Conservation (phyloP, 2,888 invertebrate species). For the Drosophila monieri region DNA sequence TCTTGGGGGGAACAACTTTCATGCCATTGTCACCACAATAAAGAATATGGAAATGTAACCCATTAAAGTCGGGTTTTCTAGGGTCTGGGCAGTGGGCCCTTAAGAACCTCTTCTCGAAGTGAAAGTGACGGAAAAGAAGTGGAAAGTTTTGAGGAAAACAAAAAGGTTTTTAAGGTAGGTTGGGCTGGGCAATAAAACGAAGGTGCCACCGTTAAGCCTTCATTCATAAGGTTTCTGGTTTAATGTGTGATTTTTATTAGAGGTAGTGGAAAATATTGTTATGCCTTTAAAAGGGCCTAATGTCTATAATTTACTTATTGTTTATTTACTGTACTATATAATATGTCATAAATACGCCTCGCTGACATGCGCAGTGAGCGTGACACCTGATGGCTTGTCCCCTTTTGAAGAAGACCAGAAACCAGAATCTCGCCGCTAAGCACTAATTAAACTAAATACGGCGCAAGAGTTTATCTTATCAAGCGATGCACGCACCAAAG, state of each 20-base stretch:
- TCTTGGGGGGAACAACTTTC: conserved; percentile 31
- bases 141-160: conserved; percentile 30
- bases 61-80: conserved; percentile 31
- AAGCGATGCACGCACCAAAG: conserved; percentile 5
- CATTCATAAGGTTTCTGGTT: neutral
- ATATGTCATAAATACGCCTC: conserved; percentile 17
- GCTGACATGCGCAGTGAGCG: conserved; percentile 46
- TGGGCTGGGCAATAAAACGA: conserved; percentile 27
- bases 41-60: conserved; percentile 36
- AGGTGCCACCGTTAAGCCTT: conserved; percentile 25
- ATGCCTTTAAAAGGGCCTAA: neutral
- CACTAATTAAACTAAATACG: conserved; percentile 46
- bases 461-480: conserved; percentile 67
- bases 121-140: conserved; percentile 43
- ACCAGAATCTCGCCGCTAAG: conserved; percentile 30
- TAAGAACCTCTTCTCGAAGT: conserved; percentile 40
- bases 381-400: conserved; percentile 31
- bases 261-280: neutral
- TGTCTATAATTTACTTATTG: neutral
- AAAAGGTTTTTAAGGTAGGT: conserved; percentile 47
- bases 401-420: conserved; percentile 6
- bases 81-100: conserved; percentile 13
- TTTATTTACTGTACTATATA: conserved; percentile 29
- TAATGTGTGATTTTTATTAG: neutral
- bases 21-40: conserved; percentile 6